Base-by-base conservation (phyloP, 2,888 invertebrate species). In the Adela reaumurella region DNA sequence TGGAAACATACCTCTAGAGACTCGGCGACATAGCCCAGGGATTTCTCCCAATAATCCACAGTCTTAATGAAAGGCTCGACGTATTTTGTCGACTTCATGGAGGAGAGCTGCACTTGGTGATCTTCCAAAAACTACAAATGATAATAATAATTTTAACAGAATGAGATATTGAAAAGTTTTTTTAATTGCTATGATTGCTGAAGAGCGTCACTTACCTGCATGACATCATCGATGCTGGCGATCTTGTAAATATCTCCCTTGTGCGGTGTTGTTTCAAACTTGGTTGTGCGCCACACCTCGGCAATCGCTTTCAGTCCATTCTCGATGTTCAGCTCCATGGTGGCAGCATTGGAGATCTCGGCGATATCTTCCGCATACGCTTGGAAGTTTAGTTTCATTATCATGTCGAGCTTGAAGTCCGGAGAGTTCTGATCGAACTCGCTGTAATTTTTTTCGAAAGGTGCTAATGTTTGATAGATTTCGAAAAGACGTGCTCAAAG, bases 251-350 rank as follows among this genome's bases (percentile, higher is more conserved):
- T 83, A 6, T 79, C 80, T 46, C 85, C 85, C 61, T 83, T 89
- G 62, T 90, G 88, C 1, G 86, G 83, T 3, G 77, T 69, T 80
- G 93, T 88, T 61, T 90, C 90, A 53, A 91, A 81, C 0, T 82
- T 81, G 55, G 90, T 88, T 2, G 65, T 72, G 50, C 83, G 80
- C 94, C 94, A 94, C 14, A 84, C 79, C 43, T 84, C 83, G 18
- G 77, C 72, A 46, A 94, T 92, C 19, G 81, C 81, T 63, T 85
- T 84, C 17, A 94, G 68, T n/a, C 86, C 87, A 63, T 85, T 84
- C 72, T 94, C 94, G 58, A 95, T 93, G 57, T 87, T 87, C 47
- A 93, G 65, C 67, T 95, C 94, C 87, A 94, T 93, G 1, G 91
- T 90, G 11, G 94, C 94, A 2, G 92, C 88, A 57, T 88, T 89